Evolutionary conservation across 2,888 invertebrate genomes (phyloP).

Genomic region (Himalopsyche japonica): DNA sequence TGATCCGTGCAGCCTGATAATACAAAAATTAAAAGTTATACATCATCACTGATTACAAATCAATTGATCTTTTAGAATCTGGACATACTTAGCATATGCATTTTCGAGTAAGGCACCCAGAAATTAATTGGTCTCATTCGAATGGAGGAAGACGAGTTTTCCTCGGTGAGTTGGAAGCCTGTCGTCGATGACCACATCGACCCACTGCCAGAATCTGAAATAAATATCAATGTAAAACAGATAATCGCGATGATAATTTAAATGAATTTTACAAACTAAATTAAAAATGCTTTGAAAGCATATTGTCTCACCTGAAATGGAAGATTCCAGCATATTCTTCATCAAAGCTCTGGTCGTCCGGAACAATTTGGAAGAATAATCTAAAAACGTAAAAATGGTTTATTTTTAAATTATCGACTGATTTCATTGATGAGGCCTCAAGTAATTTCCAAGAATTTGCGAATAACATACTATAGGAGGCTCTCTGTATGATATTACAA

Average conservation of each 20-base stretch:
- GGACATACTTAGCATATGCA: constrained; percentile 86
- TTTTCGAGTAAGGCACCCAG: constrained; percentile 96
- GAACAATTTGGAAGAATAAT: constrained; percentile 93
- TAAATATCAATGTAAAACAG: background rate
- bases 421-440: too few species aligned
- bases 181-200: constrained; percentile 93
- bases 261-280: background rate
- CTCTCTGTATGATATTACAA: too few species aligned
- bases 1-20: constrained; percentile 83
- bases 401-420: background rate
- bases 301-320: constrained; percentile 76
- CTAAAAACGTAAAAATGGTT: constrained; percentile 50
- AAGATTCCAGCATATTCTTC: constrained; percentile 94
- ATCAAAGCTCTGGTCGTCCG: constrained; percentile 91
- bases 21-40: background rate
- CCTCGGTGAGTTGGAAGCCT: constrained; percentile 85
- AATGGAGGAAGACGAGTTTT: constrained; percentile 84
- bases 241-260: background rate
- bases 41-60: background rate
- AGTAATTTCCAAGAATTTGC: too few species aligned
- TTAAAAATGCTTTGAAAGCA: background rate
- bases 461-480: too few species aligned
- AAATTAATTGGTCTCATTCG: constrained; percentile 87
- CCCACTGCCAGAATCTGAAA: constrained; percentile 92
- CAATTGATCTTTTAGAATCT: background rate